These are phyloP conservation scores for Papilio glaucus DNA, from an alignment of 1,140 invertebrate species.

Conservation along the genomic window DNA sequence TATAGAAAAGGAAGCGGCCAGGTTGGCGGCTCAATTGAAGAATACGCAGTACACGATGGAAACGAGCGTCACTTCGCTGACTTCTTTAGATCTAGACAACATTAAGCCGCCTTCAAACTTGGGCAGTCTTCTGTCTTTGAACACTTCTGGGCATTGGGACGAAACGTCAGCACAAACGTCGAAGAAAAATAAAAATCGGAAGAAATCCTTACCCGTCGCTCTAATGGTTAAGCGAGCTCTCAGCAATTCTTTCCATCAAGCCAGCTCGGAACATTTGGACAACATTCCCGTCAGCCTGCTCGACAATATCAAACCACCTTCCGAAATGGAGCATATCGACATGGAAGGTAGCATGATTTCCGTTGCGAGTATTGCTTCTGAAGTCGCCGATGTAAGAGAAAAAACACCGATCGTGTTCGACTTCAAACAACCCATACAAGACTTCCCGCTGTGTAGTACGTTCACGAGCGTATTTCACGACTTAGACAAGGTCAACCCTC, in stretches of 20 bases:
- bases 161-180: conserved; percentile 63
- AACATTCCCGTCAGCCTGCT: conserved; percentile 84
- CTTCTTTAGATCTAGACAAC: conserved; percentile 88
- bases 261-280: conserved; percentile 86
- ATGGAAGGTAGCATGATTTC: conserved; percentile 93
- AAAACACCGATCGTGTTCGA: conserved; percentile 80
- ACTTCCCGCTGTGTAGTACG: conserved; percentile 75
- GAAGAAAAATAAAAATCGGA: conserved; percentile 77
- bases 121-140: conserved; percentile 87
- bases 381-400: conserved; percentile 85
- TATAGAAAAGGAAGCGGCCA: conserved; percentile 89
- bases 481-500: conserved; percentile 91
- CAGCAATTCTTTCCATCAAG: conserved; percentile 84
- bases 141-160: conserved; percentile 82
- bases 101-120: conserved; percentile 91
- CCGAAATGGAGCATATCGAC: conserved; percentile 91
- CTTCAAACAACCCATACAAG: conserved; percentile 81
- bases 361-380: conserved; percentile 91
- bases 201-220: conserved; percentile 88
- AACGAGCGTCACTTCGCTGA: conserved; percentile 82
- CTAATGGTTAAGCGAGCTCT: conserved; percentile 88
- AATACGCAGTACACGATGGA: conserved; percentile 79
- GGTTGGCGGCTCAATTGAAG: conserved; percentile 87
- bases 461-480: conserved; percentile 86
- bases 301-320: conserved; percentile 92